These are phyloP conservation scores for Halcyon senegalensis DNA, from an alignment of 2,113 vertebrate species.

Conservation along the genomic window DNA sequence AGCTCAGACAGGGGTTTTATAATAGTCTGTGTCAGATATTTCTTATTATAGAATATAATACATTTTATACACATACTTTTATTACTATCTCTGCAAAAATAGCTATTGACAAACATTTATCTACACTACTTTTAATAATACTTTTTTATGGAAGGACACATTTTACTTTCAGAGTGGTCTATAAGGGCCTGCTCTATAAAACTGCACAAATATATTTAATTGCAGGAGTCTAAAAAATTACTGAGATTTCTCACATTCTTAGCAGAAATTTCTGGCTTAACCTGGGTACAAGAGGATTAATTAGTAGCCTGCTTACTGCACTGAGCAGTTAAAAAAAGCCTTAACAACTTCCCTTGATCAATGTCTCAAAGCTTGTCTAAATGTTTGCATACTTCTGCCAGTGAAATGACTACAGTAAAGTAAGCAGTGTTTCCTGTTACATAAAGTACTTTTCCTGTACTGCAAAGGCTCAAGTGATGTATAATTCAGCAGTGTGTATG, in stretches of 20 bases:
- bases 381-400: background rate
- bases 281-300: background rate
- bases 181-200: accelerated
- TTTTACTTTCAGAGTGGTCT: background rate
- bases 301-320: background rate
- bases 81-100: background rate
- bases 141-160: background rate
- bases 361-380: background rate
- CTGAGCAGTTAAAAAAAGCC: background rate
- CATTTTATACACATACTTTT: background rate
- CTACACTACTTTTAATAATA: background rate
- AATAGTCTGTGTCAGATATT: background rate
- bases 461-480: accelerated
- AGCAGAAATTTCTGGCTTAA: background rate
- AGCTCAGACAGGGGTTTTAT: background rate
- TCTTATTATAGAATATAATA: background rate
- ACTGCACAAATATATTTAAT: background rate
- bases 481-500: background rate
- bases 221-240: background rate
- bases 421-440: background rate
- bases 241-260: background rate
- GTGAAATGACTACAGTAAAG: background rate
- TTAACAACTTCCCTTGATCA: background rate
- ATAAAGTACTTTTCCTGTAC: background rate
- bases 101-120: background rate